Percentiles rank a stretch among this genome's conserved stretches.
Conservation (phyloP, 2,797 vertebrate genomes). For the Epinephelus awoara region DNA sequence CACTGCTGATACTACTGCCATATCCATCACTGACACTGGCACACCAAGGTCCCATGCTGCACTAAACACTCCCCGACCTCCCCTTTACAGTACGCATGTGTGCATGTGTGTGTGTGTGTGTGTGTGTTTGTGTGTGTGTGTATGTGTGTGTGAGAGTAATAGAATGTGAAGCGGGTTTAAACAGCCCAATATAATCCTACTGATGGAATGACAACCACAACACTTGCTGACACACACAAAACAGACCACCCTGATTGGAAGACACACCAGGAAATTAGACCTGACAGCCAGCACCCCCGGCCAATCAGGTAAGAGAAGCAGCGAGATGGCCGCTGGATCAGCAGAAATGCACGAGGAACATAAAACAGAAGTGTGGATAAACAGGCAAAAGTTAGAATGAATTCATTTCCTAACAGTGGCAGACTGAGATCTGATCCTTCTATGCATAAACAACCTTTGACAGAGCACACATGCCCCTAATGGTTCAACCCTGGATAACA, state of each 20-base stretch:
- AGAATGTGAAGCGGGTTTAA: slow-evolving; percentile 55
- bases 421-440: slow-evolving; percentile 23
- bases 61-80: slow-evolving; percentile 63
- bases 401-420: slow-evolving; percentile 35
- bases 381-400: slow-evolving; percentile 31
- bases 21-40: slow-evolving; percentile 82
- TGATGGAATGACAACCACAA: slow-evolving; percentile 68
- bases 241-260: slow-evolving; percentile 76
- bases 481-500: slow-evolving; percentile 37
- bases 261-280: slow-evolving; percentile 76
- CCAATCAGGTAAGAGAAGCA: slow-evolving; percentile 73
- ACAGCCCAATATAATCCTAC: slow-evolving; percentile 65
- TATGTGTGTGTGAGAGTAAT: slow-evolving; percentile 39
- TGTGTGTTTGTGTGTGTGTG: slow-evolving; percentile 17
- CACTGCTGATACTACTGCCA: slow-evolving; percentile 72
- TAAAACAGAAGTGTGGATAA: slow-evolving; percentile 37
- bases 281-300: slow-evolving; percentile 67
- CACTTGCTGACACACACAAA: slow-evolving; percentile 73
- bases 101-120: background rate
- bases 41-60: slow-evolving; percentile 67
- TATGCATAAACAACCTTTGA: slow-evolving; percentile 39
- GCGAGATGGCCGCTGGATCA: slow-evolving; percentile 56
- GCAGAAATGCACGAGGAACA: slow-evolving; percentile 39
- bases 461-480: slow-evolving; percentile 39
- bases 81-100: slow-evolving; percentile 3